Evolutionary conservation across 2,888 invertebrate genomes (phyloP).

Genomic region (Eudasyphora cyanicolor): DNA sequence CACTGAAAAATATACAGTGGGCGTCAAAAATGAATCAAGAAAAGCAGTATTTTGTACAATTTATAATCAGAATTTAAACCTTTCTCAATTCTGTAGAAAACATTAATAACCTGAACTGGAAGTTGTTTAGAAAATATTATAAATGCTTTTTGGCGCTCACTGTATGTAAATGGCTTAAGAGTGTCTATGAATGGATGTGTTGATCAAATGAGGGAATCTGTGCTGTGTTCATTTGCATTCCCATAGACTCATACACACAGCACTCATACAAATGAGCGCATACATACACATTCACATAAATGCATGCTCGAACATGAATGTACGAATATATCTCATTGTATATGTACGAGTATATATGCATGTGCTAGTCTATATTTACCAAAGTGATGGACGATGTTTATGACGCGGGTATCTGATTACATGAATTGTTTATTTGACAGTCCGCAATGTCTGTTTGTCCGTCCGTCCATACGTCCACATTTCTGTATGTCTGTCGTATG

Average conservation of each 20-base stretch:
- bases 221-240: background rate
- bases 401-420: constrained; percentile 33
- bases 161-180: background rate
- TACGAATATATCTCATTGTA: background rate
- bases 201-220: constrained; percentile 11
- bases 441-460: constrained; percentile 17
- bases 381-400: constrained; percentile 9
- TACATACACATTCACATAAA: too few relatives aligned
- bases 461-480: background rate
- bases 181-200: background rate
- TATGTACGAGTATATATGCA: background rate
- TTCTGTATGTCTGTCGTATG: background rate
- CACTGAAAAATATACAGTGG: too few relatives aligned
- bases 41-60: too few relatives aligned
- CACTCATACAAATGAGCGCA: too few relatives aligned
- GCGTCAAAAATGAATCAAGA: background rate
- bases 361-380: constrained; percentile 18
- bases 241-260: background rate
- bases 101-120: too few relatives aligned
- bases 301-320: too few relatives aligned
- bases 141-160: too few relatives aligned
- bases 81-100: too few relatives aligned
- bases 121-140: too few relatives aligned
- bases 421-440: constrained; percentile 40
- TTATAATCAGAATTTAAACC: too few relatives aligned